A percentile compares a stretch with the other conserved stretches of the same genome.
phyloP scores from a whole-genome alignment of 2,797 vertebrate genomes.

The Sorex maritimensis region DNA sequence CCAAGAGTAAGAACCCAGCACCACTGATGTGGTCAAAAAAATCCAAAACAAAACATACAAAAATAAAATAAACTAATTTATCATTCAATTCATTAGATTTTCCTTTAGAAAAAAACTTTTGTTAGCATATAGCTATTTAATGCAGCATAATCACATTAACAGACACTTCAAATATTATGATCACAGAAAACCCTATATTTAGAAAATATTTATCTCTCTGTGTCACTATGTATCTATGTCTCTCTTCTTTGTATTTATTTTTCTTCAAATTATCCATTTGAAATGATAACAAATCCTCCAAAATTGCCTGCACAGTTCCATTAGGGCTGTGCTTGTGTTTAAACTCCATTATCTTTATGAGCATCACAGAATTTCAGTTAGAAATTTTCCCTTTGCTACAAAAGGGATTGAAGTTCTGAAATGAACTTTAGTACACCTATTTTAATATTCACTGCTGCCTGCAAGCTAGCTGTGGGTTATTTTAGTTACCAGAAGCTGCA shows the following conservation, averaged over 20 bases:
- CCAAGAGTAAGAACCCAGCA: no score
- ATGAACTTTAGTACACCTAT: slow-evolving; percentile 56
- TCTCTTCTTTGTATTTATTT: background rate
- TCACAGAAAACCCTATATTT: background rate
- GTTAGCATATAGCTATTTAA: no score
- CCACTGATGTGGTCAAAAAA: no score
- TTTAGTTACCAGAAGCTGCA: slow-evolving; percentile 76
- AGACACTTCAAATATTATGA: background rate
- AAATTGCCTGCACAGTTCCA: slow-evolving; percentile 2
- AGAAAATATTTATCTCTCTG: background rate
- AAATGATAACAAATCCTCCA: background rate
- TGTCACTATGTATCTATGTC: background rate
- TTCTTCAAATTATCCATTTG: background rate
- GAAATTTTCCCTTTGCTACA: slow-evolving; percentile 49
- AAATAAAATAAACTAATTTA: background rate
- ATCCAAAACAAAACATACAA: no score
- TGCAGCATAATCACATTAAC: background rate
- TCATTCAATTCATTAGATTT: background rate
- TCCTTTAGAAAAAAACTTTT: background rate
- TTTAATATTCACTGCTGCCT: slow-evolving; percentile 75
- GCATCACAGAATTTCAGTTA: slow-evolving; percentile 18
- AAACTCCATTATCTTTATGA: slow-evolving; percentile 13
- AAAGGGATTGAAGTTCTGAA: slow-evolving; percentile 62
- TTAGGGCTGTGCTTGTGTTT: background rate
- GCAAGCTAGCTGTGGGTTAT: slow-evolving; percentile 77